Percentiles rank a stretch among this genome's conserved stretches.
These are phyloP conservation scores for Phaetusa simplex DNA, from an alignment of 2,113 vertebrate genomes.

Conservation along the genomic window DNA sequence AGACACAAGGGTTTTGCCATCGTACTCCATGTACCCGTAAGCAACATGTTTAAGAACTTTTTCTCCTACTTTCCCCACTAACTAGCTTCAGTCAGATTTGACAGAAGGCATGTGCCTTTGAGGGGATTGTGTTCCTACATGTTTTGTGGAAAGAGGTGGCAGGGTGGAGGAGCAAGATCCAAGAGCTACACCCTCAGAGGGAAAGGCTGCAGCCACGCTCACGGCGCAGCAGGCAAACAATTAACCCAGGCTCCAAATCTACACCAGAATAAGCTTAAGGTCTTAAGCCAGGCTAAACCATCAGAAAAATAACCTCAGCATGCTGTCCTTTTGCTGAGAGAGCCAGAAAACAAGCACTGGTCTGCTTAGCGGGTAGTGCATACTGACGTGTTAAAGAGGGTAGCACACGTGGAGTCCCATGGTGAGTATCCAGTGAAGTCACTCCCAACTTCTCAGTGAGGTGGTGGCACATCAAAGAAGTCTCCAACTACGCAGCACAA, in stretches of 20 bases:
- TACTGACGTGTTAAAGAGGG: neutral
- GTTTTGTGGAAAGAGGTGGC: neutral
- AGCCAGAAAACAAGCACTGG: neutral
- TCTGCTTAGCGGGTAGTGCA: neutral
- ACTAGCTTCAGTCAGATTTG: neutral
- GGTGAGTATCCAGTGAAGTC: neutral
- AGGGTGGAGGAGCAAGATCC: neutral
- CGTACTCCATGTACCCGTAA: neutral
- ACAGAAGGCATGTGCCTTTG: neutral
- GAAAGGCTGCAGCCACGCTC: neutral
- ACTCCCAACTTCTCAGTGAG: neutral
- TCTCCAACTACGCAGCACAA: neutral
- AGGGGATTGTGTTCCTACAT: neutral
- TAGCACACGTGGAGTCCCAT: neutral
- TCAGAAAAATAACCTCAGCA: neutral
- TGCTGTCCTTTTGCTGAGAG: neutral
- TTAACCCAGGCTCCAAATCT: neutral
- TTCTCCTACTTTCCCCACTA: neutral
- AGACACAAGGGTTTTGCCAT: neutral
- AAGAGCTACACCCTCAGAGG: neutral
- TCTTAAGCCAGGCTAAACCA: neutral
- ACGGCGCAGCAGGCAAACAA: neutral
- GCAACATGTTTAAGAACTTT: neutral
- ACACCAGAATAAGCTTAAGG: neutral
- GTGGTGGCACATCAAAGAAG: neutral